Conservation (phyloP, 2,888 invertebrate genomes). For the Lycocerus yunnanus region DNA sequence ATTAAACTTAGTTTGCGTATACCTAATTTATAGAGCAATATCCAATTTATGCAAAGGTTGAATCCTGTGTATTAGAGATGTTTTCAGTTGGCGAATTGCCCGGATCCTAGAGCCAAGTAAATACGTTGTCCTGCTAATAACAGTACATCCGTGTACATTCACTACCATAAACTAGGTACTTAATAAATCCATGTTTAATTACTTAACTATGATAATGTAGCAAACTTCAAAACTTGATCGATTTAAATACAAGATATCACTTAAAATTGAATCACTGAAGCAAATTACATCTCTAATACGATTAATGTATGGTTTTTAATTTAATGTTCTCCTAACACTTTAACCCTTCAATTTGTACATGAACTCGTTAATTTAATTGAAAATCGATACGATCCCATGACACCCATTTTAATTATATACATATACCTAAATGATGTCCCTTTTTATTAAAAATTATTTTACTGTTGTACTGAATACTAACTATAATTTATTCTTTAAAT, state of each 20-base stretch:
- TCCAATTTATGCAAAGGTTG: conserved; percentile 34
- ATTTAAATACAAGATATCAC: neutral
- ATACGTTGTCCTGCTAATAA: neutral
- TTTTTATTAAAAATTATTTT: neutral
- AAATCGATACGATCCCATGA: conserved; percentile 6
- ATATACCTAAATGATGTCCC: neutral
- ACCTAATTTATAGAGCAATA: conserved; percentile 31
- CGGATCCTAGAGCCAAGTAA: conserved; percentile 31
- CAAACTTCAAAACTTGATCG: neutral
- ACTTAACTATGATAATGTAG: neutral
- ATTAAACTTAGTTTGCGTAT: conserved; percentile 28
- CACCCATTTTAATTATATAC: neutral
- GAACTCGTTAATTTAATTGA: conserved; percentile 7
- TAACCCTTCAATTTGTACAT: neutral
- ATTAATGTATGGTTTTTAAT: conserved; percentile 1
- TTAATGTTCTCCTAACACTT: neutral
- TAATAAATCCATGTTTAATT: neutral
- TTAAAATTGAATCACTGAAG: neutral
- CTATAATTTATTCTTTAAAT: too few species aligned
- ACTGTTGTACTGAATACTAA: neutral
- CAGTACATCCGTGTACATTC: neutral
- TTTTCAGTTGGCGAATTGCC: conserved; percentile 32
- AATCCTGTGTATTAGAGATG: conserved; percentile 28
- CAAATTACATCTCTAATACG: neutral
- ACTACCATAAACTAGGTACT: neutral